Base-by-base conservation (phyloP, 2,113 vertebrate species). In the Sylvilagus bachmani region DNA sequence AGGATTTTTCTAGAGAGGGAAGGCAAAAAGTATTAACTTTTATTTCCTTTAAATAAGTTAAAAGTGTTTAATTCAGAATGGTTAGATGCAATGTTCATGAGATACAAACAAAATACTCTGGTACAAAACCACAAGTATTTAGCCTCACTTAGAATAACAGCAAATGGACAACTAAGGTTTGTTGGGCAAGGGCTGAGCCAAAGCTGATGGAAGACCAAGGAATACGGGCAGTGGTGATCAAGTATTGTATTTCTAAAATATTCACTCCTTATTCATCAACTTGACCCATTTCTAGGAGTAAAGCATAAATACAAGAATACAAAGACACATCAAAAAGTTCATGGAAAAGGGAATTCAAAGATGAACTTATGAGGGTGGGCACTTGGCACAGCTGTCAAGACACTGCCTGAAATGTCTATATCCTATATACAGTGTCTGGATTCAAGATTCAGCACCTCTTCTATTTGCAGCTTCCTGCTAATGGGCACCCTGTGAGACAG, bases 201-300 rank as follows among this genome's bases (percentile, higher is more conserved):
- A 86, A 90, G 33, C 24, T 33, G 3, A 55, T 69, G 10, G 33
- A 92, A 82, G 1, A 81, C 29, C 53, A 29, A 90, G 44, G 44
- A 92, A 53, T 19, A 49, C 27, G 86, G 31, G 19, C 11, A 75
- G 10, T 53, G 31, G 14, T 69, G 74, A n/a, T 36, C 13, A 83
- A 92, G 11, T 81, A 22, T 58, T 67, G 80, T 93, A 62, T 80
- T 61, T 86, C 91, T 86, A 74, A 86, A 86, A 84, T 86, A 25
- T 78, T 83, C 78, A 82, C 70, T 78, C 27, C 49, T 74, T 92
- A 49, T 17, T 84, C 36, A 84, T 8, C 77, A 62, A 78, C 69
- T 89, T 95, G 86, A 91, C 33, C 55, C 55, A 58, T 58, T 93
- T 95, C 9, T 71, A 90, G 19, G 78, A 83, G 10, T 85, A 69